These are phyloP conservation scores for Ophion ellenae DNA, from an alignment of 2,888 invertebrate species.

Conservation along the genomic window DNA sequence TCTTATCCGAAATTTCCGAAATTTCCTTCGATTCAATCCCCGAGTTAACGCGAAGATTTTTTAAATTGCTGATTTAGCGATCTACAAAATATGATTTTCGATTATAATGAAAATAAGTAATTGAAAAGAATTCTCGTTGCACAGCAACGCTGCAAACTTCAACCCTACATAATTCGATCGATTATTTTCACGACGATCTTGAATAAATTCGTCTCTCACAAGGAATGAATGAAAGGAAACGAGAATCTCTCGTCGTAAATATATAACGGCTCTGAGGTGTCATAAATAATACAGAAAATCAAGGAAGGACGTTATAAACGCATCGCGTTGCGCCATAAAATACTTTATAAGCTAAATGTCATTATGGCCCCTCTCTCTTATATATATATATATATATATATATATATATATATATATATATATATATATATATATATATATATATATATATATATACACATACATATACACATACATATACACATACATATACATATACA, in stretches of 20 bases:
- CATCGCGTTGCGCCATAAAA: conserved; percentile 64
- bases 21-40: too few species aligned
- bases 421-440: not conserved
- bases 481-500: not conserved
- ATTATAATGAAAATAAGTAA: too few species aligned
- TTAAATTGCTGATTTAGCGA: too few species aligned
- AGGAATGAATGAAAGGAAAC: not conserved
- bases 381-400: not conserved
- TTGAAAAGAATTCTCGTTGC: too few species aligned
- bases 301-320: conserved; percentile 58
- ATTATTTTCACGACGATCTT: not conserved
- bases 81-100: too few species aligned
- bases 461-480: not conserved
- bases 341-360: conserved; percentile 64
- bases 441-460: not conserved
- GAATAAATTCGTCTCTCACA: not conserved
- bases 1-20: too few species aligned
- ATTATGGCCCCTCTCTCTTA: too few species aligned
- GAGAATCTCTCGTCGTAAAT: conserved; percentile 48
- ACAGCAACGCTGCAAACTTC: too few species aligned
- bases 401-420: too few species aligned
- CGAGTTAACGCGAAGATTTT: too few species aligned
- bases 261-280: conserved; percentile 33
- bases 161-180: too few species aligned
- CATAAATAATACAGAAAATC: conserved; percentile 51